phyloP scores from a whole-genome alignment of 1,140 invertebrate species.

The Aphelenchoides avenae region DNA sequence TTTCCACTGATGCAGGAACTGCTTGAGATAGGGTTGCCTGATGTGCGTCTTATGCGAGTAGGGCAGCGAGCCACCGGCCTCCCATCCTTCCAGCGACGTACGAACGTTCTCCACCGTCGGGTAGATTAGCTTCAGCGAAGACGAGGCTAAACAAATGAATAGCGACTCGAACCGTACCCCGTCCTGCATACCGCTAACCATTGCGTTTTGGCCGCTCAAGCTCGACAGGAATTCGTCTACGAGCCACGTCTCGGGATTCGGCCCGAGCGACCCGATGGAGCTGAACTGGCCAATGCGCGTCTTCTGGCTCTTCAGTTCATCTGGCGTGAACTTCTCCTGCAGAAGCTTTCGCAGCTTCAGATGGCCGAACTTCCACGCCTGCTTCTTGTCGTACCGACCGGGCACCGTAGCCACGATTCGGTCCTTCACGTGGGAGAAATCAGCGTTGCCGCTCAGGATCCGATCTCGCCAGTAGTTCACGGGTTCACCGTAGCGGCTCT shows the following conservation, averaged over 20 bases:
- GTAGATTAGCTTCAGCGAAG: constrained; percentile 24
- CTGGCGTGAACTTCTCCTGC: constrained; percentile 13
- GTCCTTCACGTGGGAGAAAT: constrained; percentile 20
- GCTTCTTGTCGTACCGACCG: constrained; percentile 2
- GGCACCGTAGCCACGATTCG: constrained; percentile 26
- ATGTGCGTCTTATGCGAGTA: constrained; percentile 8
- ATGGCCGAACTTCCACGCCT: constrained; percentile 15
- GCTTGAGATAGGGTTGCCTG: constrained; percentile 17
- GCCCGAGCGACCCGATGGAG: constrained; percentile 22
- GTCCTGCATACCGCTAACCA: constrained; percentile 2
- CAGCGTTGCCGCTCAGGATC: constrained; percentile 13
- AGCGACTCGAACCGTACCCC: not conserved
- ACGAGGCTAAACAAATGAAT: constrained; percentile 20
- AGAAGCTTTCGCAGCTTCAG: constrained; percentile 17
- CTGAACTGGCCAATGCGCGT: constrained; percentile 19
- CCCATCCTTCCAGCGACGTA: constrained; percentile 23
- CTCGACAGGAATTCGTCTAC: constrained; percentile 27
- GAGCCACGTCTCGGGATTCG: constrained; percentile 20
- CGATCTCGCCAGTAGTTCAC: constrained; percentile 18
- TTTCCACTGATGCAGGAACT: constrained; percentile 33
- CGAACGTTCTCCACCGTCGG: constrained; percentile 25
- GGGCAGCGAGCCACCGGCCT: constrained; percentile 22
- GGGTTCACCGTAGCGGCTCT: not conserved
- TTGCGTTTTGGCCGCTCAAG: constrained; percentile 10
- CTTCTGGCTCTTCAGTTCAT: constrained; percentile 10